phyloP scores from a whole-genome alignment of 2,113 vertebrate genomes.

The Hemiprocne comata region DNA sequence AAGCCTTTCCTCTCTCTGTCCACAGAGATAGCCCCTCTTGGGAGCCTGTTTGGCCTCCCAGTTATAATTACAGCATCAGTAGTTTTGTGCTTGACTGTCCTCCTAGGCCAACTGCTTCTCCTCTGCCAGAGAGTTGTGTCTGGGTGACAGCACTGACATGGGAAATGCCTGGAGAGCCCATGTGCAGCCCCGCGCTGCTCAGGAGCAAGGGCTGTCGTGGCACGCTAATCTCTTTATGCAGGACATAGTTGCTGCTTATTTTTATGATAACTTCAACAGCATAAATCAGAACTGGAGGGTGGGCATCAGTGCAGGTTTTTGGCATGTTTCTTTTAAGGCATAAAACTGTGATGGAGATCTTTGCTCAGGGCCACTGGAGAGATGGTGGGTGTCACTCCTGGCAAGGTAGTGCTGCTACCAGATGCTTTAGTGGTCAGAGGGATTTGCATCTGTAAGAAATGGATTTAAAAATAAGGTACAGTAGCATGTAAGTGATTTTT shows the following conservation, averaged over 20 bases:
- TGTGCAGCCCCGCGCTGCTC: rapidly evolving
- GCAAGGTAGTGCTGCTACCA: not conserved
- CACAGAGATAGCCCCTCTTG: not conserved
- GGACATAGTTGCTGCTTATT: not conserved
- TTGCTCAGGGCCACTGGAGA: not conserved
- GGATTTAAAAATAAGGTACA: constrained; percentile 4
- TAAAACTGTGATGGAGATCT: not conserved
- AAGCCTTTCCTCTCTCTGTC: not conserved
- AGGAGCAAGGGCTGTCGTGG: not conserved
- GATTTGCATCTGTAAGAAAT: constrained; percentile 5
- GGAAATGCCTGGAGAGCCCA: not conserved
- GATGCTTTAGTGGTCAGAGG: not conserved
- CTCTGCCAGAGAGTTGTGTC: not conserved
- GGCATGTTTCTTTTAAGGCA: not conserved
- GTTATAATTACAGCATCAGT: not conserved
- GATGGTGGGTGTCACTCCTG: not conserved
- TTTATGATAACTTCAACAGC: not conserved
- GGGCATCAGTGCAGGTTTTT: not conserved
- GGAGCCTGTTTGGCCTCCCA: not conserved
- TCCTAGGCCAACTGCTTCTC: not conserved
- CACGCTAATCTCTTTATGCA: not conserved
- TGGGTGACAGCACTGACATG: not conserved
- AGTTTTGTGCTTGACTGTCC: not conserved
- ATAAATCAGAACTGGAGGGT: not conserved
- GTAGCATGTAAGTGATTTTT: not conserved